Evolutionary conservation across 2,113 vertebrate genomes (phyloP), one percentile per base, ranked within the genome.

Genomic region (Aix galericulata): DNA sequence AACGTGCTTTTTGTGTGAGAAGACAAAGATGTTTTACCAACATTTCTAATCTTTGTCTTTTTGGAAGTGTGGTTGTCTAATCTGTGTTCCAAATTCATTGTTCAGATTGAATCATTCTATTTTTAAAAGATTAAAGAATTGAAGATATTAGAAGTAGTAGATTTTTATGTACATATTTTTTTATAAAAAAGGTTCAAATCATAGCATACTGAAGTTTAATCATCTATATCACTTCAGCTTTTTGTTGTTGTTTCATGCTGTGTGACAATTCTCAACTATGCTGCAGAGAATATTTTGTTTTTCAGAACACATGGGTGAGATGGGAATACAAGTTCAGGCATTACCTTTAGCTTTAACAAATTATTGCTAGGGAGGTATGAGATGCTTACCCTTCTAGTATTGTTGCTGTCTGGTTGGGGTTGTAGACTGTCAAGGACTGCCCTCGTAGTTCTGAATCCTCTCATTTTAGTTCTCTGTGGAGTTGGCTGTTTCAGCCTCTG

Each of bases 231-330:
- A 13, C 17, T 44, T 16, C 11, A 64, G n/a, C 23, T 63, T 48
- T 66, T 32, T 42, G 46, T 64, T 7, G 29, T 21, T 55, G 48
- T 55, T 63, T 17, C 17, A 2, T 5, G 20, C 42, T 48, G 27
- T n/a, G 13, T 26, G 64, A 16, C n/a, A 48, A 3, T 32, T 32
- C 58, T 59, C 25, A 4, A 4, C 6, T 36, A 25, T 53, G 23
- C 17, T 3, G 0, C 0, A 1, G 48, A 64, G 36, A 14, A 14
- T 9, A 17, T 88, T 69, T 25, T 25, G 12, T 42, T 27, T 38
- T 29, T 25, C 72, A 48, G 58, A 36, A 15, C 50, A 17, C 26
- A 25, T 11, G 38, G 46, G 8, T 23, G 86, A 59, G 62, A 5
- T 0, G 1, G 40, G 31, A 55, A 68, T 68, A 48, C 16, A 4